A percentile compares a stretch with the other conserved stretches of the same genome.
Evolutionary conservation across 2,113 vertebrate genomes (phyloP).

Genomic region (Xyrauchen texanus): DNA sequence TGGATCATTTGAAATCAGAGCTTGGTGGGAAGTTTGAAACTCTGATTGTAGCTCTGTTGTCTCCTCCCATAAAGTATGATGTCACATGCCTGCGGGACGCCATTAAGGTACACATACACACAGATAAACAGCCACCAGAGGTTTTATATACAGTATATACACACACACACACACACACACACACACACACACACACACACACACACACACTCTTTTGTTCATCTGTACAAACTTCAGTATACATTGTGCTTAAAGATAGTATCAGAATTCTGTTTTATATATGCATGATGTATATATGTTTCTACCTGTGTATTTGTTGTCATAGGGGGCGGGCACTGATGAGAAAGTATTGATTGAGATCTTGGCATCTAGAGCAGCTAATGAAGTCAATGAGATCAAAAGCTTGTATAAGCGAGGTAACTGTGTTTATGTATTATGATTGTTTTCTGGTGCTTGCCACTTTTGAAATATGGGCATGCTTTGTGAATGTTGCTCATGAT

Average conservation of each 20-base stretch:
- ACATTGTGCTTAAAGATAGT: no score
- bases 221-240: no score
- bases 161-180: no score
- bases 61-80: conserved; percentile 78
- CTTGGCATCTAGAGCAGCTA: conserved; percentile 84
- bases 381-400: conserved; percentile 80
- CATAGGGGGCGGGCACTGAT: conserved; percentile 88
- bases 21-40: conserved; percentile 91
- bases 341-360: conserved; percentile 91
- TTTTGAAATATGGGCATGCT: not conserved
- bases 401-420: conserved; percentile 85
- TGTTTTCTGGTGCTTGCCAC: not conserved
- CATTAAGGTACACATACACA: conserved; percentile 80
- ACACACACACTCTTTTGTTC: no score
- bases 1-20: conserved; percentile 87
- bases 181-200: conserved; percentile 17
- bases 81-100: conserved; percentile 83
- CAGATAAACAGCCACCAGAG: not conserved
- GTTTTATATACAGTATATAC: no score
- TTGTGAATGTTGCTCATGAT: not conserved
- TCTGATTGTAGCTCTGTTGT: conserved; percentile 87
- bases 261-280: not conserved
- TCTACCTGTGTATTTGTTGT: conserved; percentile 21
- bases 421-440: not conserved
- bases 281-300: not conserved